Conservation (phyloP, 2,797 vertebrate genomes). For the Liparis tanakae region DNA sequence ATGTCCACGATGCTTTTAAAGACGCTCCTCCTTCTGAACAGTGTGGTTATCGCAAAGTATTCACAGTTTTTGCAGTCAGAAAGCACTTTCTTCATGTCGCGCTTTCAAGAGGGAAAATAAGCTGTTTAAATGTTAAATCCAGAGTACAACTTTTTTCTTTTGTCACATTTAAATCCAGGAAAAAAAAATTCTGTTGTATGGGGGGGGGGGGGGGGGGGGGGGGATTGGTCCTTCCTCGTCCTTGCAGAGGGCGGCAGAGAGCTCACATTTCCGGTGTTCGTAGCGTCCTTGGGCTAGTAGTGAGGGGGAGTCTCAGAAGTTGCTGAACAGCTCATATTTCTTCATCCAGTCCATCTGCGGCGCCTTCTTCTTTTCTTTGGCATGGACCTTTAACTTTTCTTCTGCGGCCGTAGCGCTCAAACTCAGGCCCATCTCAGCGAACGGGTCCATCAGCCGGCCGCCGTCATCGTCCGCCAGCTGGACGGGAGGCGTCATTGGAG, state of each 20-base stretch:
- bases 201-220: background rate
- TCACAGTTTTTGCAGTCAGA: constrained; percentile 24
- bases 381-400: constrained; percentile 93
- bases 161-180: constrained; percentile 51
- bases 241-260: background rate
- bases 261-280: constrained; percentile 23
- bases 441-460: constrained; percentile 84
- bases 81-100: constrained; percentile 11
- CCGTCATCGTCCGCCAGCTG: constrained; percentile 77
- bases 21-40: constrained; percentile 15
- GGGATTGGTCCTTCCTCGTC: constrained; percentile 26
- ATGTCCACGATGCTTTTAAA: constrained; percentile 16
- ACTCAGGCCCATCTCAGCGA: constrained; percentile 91
- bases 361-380: constrained; percentile 92
- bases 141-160: constrained; percentile 21
- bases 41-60: constrained; percentile 2
- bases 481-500: background rate
- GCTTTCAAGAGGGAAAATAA: background rate
- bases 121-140: constrained; percentile 48
- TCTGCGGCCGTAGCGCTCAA: constrained; percentile 94
- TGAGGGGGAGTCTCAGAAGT: constrained; percentile 86
- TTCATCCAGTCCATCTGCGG: constrained; percentile 99
- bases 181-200: constrained; percentile 17
- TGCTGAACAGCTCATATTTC: constrained; percentile 97
- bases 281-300: background rate